Evolutionary conservation across 2,888 invertebrate species (phyloP), one percentile per base, ranked within the genome.

Genomic region (Platycnemis pennipes): DNA sequence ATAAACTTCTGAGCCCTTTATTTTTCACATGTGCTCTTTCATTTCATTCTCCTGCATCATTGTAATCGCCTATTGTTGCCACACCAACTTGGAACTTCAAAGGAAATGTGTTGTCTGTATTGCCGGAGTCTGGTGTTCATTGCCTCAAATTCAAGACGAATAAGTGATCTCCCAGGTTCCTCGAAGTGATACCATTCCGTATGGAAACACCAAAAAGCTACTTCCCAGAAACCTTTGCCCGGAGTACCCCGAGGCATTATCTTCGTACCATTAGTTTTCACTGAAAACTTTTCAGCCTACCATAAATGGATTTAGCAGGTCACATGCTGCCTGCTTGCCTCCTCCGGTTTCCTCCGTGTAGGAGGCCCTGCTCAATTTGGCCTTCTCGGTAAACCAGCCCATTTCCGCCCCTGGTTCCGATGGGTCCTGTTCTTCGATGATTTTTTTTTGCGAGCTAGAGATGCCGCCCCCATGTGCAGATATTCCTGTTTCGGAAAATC

Each of bases 221-320:
- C 31, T 77, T 77, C 77, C 13, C 37, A 31, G 77, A 77, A 77
- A 31, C n/a, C 31, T 13, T 69, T 69, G 37, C 37, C 11, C 77
- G 77, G 77, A 77, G 77, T 77, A 77, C 77, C 77, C 37, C 37
- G 37, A 77, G 77, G 77, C 37, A 26, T 37, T 77, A 37, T 77
- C 77, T 77, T 37, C 13, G 77, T 77, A 37, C 77, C 77, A 77
- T 77, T 77, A 37, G 77, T 77, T 77, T 77, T n/a, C n/a, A n/a
- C n/a, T n/a, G n/a, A n/a, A n/a, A n/a, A n/a, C n/a, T n/a, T n/a
- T n/a, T 26, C 8, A 13, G 77, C 77, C 77, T 13, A 37, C 77
- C 77, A 77, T 77, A 77, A 77, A 77, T 37, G 63, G 77, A 37
- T 16, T 77, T 37, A 37, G 31, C 77, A 3, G 13, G 31, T 77